Percentiles rank a stretch among this genome's conserved stretches.
Evolutionary conservation across 2,888 invertebrate species (phyloP).

Genomic region (Drosophila sordidula): DNA sequence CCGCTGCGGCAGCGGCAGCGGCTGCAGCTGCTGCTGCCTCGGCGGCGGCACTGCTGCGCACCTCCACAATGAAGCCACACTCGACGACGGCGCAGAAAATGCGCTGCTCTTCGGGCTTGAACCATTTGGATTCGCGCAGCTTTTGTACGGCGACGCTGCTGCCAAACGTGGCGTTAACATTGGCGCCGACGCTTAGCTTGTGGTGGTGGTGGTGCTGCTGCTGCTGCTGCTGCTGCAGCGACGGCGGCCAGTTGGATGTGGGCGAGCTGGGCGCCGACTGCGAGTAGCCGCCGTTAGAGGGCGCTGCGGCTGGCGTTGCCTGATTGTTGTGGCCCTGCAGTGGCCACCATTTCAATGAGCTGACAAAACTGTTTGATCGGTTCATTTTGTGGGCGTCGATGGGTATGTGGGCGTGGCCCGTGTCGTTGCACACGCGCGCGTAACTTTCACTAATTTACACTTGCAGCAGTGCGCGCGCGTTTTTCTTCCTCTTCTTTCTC

Average conservation of each 20-base stretch:
- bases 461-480: constrained; percentile 47
- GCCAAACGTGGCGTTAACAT: constrained; percentile 60
- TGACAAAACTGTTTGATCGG: constrained; percentile 85
- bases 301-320: constrained; percentile 49
- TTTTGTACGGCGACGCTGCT: constrained; percentile 89
- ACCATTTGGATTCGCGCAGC: constrained; percentile 91
- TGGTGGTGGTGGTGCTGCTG: constrained; percentile 54
- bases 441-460: constrained; percentile 61
- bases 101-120: constrained; percentile 89
- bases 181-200: constrained; percentile 51
- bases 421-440: constrained; percentile 54
- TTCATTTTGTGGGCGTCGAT: constrained; percentile 70
- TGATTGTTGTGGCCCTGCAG: constrained; percentile 79
- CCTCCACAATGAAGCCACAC: constrained; percentile 90
- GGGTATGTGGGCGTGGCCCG: constrained; percentile 30
- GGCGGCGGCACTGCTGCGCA: constrained; percentile 85
- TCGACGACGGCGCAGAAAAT: constrained; percentile 90
- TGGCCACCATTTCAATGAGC: constrained; percentile 85
- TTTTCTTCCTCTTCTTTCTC: constrained; percentile 10
- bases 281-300: constrained; percentile 54
- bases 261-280: constrained; percentile 74
- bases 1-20: constrained; percentile 59
- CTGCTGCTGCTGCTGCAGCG: constrained; percentile 55
- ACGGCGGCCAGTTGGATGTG: constrained; percentile 68
- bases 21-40: constrained; percentile 79